These are phyloP conservation scores for Lochmaea capreae DNA, from an alignment of 2,888 invertebrate genomes.

Conservation along the genomic window DNA sequence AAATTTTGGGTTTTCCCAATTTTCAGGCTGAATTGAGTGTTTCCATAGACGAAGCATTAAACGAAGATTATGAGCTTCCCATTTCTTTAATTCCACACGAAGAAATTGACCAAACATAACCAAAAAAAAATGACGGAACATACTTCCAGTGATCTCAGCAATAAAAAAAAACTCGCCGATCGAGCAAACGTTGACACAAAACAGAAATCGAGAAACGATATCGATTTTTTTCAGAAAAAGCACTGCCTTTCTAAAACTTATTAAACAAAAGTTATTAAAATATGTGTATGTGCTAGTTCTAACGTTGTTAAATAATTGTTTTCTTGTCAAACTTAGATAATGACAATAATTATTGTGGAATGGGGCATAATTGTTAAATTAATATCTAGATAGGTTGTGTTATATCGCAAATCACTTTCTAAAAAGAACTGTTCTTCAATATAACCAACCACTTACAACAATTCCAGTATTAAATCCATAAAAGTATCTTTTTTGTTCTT, in stretches of 20 bases:
- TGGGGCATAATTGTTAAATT: slow-evolving; percentile 60
- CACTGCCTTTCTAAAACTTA: slow-evolving; percentile 55
- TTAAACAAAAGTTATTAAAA: slow-evolving; percentile 44
- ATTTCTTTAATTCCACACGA: slow-evolving; percentile 49
- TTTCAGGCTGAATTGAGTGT: slow-evolving; percentile 63
- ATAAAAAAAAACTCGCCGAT: slow-evolving; percentile 43
- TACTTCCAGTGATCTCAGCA: slow-evolving; percentile 57
- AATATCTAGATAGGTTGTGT: slow-evolving; percentile 39
- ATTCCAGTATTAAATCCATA: too few relatives aligned
- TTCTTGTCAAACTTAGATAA: slow-evolving; percentile 57
- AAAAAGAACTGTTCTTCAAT: background rate
- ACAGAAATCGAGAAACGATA: slow-evolving; percentile 10
- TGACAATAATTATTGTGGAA: slow-evolving; percentile 63
- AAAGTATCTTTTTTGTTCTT: too few relatives aligned
- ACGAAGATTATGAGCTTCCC: slow-evolving; percentile 52
- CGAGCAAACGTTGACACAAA: slow-evolving; percentile 11
- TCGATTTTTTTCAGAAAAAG: slow-evolving; percentile 46
- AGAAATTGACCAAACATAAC: slow-evolving; percentile 39
- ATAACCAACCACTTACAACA: background rate
- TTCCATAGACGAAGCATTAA: slow-evolving; percentile 57
- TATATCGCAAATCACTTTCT: slow-evolving; percentile 34
- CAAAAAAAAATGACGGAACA: slow-evolving; percentile 9
- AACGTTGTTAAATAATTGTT: slow-evolving; percentile 54
- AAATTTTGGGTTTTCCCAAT: slow-evolving; percentile 8
- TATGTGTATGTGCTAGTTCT: slow-evolving; percentile 51